Evolutionary conservation across 92 coral and sea anemone genomes (phyloP), one percentile per base, ranked within the genome.

Genomic region (Phymanthus crucifer): DNA sequence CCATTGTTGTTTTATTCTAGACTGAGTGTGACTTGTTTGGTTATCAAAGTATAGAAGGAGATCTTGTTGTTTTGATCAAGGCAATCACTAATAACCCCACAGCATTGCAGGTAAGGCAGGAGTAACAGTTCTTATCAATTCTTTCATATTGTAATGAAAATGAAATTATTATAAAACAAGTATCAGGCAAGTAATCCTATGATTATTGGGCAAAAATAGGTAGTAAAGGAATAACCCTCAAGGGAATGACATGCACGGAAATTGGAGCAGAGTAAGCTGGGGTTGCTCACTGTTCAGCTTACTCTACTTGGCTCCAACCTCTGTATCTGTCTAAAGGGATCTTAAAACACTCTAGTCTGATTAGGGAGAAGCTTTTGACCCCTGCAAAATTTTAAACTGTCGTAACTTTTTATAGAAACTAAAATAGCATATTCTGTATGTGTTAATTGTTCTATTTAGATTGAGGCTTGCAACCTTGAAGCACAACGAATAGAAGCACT

Each of bases 11-110:
- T 54, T 18, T 31, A 21, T 76, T 21, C 83, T 43, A 96, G 99
- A 84, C 93, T 27, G 96, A 96, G 81, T 96, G 99, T 74, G 99
- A 96, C 84, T 80, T 96, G 83, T 96, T 96, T 77, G 99, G 99
- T 17, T 96, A 87, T 78, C 89, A 93, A 75, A 91, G 95, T 52
- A 77, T 92, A 40, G 88, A 96, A 38, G 91, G 91, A 8, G 98
- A 91, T 77, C 74, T 96, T 43, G 97, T 96, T 36, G 83, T 96
- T 10, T 89, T 90, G 64, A 91, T 96, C 47, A 93, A 88, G 86
- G 94, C 90, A 4, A 83, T 96, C 19, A 96, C 99, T 40, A 73
- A 81, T 21, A 83, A 85, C 34, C 98, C 98, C 24, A 93, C 98
- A 29, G 74, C 32, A 3, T 90, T 96, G 67, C 99, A 96, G 96